Base-by-base conservation (phyloP, 2,113 vertebrate genomes). In the Ceuthmochares aereus region DNA sequence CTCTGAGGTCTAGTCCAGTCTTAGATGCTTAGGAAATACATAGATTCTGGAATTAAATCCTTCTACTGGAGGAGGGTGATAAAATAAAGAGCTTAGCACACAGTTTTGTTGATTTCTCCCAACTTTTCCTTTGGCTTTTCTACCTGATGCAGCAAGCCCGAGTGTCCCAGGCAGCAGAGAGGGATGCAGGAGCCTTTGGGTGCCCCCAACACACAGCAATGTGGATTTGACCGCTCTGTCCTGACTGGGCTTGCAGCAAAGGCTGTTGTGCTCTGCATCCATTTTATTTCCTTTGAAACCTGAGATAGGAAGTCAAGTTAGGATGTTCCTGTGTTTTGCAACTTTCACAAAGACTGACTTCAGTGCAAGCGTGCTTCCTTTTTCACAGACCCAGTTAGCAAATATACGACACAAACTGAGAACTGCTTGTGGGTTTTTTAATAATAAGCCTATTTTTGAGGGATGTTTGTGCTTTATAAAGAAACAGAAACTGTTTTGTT, bases 171-270 rank as follows among this genome's bases (percentile, higher is more conserved):
- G 42, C 36, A 63, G 74, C n/a, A 84, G 30, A 58, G 29, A 0
- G 2, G 52, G 37, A 10, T 36, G 64, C 27, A 51, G 78, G 37
- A 91, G 21, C 68, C 37, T 30, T 37, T 0, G 5, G 12, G 43
- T 67, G 27, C 6, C 12, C 10, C 18, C n/a, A 14, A 19, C 1
- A 3, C 0, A 11, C 45, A 56, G 32, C 1, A 2, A 10, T 36
- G 29, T 9, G 43, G 22, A 10, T 67, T 72, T 77, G 49, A 60
- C 34, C 1, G 0, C 59, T n/a, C n/a, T 1, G 0, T 76, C 36
- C 68, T 54, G 9, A 55, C n/a, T 1, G 0, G 59, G 10, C 12
- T 36, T 30, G 32, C 67, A 59, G 13, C 1, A 2, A 32, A 34
- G 1, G 19, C 17, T 23, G 25, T 18, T 52, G 6, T 51, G 68